These are phyloP conservation scores for Rotaria magnacalcarata DNA, from an alignment of 2,888 invertebrate species.

Conservation along the genomic window DNA sequence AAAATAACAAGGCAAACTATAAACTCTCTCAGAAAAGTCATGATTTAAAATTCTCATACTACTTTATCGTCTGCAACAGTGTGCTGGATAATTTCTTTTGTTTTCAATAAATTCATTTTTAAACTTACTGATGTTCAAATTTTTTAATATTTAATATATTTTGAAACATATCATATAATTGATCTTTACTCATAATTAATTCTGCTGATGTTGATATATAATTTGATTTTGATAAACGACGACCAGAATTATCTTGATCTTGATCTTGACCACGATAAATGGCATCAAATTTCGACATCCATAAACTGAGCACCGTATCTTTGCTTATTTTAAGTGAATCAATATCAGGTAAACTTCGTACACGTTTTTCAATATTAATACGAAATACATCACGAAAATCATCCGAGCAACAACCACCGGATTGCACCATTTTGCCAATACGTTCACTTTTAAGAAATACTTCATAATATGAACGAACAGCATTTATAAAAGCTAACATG, in stretches of 20 bases:
- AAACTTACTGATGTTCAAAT: slow-evolving; percentile 83
- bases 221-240: slow-evolving; percentile 53
- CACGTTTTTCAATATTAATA: slow-evolving; percentile 95
- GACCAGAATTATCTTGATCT: slow-evolving; percentile 49
- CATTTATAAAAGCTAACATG: slow-evolving; percentile 81
- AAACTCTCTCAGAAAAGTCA: too few relatives aligned
- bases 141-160: slow-evolving; percentile 96
- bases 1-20: background rate
- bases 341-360: slow-evolving; percentile 92
- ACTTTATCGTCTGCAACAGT: too few relatives aligned
- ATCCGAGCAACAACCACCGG: slow-evolving; percentile 93
- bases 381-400: slow-evolving; percentile 97
- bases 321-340: slow-evolving; percentile 83
- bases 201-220: slow-evolving; percentile 65
- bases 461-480: slow-evolving; percentile 75
- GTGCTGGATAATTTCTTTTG: background rate
- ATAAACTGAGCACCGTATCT: slow-evolving; percentile 94
- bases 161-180: slow-evolving; percentile 99
- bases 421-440: slow-evolving; percentile 88
- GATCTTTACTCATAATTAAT: slow-evolving; percentile 92
- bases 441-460: slow-evolving; percentile 94
- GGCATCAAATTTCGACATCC: slow-evolving; percentile 97
- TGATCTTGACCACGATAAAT: slow-evolving; percentile 71
- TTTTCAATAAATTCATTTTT: background rate
- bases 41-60: too few relatives aligned